A percentile compares a stretch with the other conserved stretches of the same genome.
Conservation (phyloP, 2,113 vertebrate genomes). For the Hemicordylus capensis region DNA sequence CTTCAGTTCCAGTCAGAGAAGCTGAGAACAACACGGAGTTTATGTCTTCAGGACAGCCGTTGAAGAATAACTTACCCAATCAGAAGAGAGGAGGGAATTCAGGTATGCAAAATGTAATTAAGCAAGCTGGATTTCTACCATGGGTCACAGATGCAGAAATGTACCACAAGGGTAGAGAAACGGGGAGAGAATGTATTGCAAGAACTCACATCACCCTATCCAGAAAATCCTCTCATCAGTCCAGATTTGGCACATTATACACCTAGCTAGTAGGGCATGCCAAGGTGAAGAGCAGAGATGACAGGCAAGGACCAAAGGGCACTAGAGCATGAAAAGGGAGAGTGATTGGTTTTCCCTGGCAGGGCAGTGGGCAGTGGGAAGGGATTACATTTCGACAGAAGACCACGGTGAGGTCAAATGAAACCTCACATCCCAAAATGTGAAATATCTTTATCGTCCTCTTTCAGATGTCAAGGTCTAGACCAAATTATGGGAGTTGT, state of each 20-base stretch:
- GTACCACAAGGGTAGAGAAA: conserved; percentile 3
- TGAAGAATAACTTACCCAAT: conserved; percentile 55
- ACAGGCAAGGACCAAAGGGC: background rate
- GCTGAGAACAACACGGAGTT: conserved; percentile 1
- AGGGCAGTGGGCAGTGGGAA: background rate
- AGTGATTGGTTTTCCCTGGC: background rate
- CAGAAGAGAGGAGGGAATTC: conserved; percentile 57
- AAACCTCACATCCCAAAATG: background rate
- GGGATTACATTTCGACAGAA: background rate
- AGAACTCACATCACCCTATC: background rate
- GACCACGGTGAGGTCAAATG: background rate
- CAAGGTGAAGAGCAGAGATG: background rate
- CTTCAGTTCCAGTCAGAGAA: background rate
- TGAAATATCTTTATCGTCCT: background rate
- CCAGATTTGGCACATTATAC: background rate
- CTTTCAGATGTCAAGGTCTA: background rate
- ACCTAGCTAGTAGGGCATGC: background rate
- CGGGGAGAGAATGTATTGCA: too few species aligned
- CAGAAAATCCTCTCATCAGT: background rate
- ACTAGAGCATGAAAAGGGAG: too few species aligned
- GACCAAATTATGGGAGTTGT: fast-evolving
- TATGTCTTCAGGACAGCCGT: conserved; percentile 49
- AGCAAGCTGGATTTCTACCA: conserved; percentile 57
- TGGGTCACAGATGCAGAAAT: conserved; percentile 66
- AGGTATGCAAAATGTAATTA: conserved; percentile 74